These are phyloP conservation scores for Tetragonula carbonaria DNA, from an alignment of 2,888 invertebrate species.

Conservation along the genomic window DNA sequence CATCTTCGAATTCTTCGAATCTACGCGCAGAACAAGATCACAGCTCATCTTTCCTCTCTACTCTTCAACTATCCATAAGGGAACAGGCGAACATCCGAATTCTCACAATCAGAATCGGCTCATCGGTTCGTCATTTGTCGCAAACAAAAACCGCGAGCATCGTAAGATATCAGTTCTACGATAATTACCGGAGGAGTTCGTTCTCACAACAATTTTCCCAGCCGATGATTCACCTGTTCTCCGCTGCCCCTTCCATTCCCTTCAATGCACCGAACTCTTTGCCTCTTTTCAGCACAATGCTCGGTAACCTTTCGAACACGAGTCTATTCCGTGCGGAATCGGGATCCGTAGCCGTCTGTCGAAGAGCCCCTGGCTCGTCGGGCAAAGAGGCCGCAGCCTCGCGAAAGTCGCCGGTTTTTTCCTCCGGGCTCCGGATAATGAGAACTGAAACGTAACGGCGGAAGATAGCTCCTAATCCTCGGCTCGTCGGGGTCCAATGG, in stretches of 20 bases:
- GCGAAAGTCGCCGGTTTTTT: constrained; percentile 40
- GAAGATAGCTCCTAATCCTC: constrained; percentile 70
- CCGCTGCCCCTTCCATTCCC: constrained; percentile 23
- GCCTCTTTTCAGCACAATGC: constrained; percentile 34
- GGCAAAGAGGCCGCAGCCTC: constrained; percentile 63
- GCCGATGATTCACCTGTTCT: constrained; percentile 6
- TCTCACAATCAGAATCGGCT: background rate
- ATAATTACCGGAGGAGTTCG: constrained; percentile 9
- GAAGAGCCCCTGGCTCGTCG: constrained; percentile 61
- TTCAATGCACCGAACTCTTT: constrained; percentile 44
- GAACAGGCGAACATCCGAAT: background rate
- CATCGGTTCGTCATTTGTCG: background rate
- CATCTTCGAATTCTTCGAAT: background rate
- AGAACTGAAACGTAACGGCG: constrained; percentile 72
- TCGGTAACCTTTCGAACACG: constrained; percentile 49
- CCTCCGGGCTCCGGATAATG: constrained; percentile 60
- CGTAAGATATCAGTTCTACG: background rate
- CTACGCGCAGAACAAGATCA: background rate
- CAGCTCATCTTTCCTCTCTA: background rate
- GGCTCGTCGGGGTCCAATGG: constrained; percentile 53
- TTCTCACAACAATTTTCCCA: constrained; percentile 8
- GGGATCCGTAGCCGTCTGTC: constrained; percentile 70
- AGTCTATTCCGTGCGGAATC: constrained; percentile 63
- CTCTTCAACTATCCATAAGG: background rate
- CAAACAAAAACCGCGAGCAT: background rate